Percentiles rank a stretch among this genome's conserved stretches.
Evolutionary conservation across 2,113 vertebrate species (phyloP).

Genomic region (Heterotilapia buettikoferi): DNA sequence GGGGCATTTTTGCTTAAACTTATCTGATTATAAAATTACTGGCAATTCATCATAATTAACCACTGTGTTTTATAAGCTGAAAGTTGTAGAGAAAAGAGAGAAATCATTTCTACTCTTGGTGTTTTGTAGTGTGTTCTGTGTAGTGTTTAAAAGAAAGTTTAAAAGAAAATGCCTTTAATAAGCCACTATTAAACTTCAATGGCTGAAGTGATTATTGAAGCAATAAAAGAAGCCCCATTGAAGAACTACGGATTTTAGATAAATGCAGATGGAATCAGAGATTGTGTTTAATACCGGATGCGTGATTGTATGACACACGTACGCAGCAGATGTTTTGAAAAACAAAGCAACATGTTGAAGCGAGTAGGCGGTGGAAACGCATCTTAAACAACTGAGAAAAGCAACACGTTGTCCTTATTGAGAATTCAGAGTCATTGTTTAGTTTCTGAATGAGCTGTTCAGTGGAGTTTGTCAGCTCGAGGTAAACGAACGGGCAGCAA

Average conservation of each 20-base stretch:
- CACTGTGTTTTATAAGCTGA: not conserved
- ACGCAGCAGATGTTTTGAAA: conserved; percentile 12
- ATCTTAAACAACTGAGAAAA: not conserved
- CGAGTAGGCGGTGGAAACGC: not conserved
- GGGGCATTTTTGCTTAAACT: not conserved
- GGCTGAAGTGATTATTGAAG: not conserved
- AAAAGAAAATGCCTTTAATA: not conserved
- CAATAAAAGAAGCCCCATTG: not conserved
- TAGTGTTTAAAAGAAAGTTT: not conserved
- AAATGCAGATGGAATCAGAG: not conserved
- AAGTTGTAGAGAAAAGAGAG: not conserved
- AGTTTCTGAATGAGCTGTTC: not conserved
- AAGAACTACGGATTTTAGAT: not conserved
- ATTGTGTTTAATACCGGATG: not conserved
- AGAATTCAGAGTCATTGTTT: not conserved
- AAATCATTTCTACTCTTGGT: not conserved
- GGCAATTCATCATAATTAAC: not conserved
- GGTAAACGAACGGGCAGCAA: not conserved
- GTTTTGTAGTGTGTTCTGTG: not conserved
- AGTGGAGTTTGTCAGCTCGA: not conserved
- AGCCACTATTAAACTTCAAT: not conserved
- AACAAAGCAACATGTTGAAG: not conserved
- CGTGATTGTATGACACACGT: not conserved
- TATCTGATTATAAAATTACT: not conserved
- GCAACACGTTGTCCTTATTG: not conserved